Percentiles rank a stretch among this genome's conserved stretches.
These are phyloP conservation scores for Sarcophaga caerulescens DNA, from an alignment of 2,888 invertebrate species.

Conservation along the genomic window DNA sequence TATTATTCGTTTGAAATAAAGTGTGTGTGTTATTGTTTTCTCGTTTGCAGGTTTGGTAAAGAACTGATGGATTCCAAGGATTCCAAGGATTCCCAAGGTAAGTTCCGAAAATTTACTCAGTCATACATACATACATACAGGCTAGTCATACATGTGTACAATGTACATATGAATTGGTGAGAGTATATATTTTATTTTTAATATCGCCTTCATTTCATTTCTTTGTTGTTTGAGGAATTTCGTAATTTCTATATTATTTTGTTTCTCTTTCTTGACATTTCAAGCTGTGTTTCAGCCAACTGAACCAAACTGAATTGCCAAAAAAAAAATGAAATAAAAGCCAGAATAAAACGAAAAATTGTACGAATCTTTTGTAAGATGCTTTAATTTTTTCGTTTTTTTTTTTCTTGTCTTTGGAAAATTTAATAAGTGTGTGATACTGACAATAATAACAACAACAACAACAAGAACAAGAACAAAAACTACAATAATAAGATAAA, in stretches of 20 bases:
- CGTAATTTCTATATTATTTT: conserved; percentile 70
- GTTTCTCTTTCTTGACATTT: conserved; percentile 56
- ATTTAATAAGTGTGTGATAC: conserved; percentile 66
- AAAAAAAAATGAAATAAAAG: conserved; percentile 14
- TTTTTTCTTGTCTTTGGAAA: neutral
- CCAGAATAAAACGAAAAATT: too few species aligned
- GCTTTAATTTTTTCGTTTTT: conserved; percentile 14
- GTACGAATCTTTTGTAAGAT: neutral
- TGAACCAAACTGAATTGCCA: conserved; percentile 35
- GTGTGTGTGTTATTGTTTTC: conserved; percentile 20
- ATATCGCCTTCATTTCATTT: conserved; percentile 64
- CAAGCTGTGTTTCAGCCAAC: conserved; percentile 53
- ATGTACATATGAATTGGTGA: neutral
- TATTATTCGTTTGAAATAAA: neutral
- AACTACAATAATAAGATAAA: neutral
- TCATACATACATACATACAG: neutral
- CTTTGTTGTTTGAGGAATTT: conserved; percentile 61
- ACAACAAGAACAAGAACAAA: conserved; percentile 16
- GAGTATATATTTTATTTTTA: conserved; percentile 43
- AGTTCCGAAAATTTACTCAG: conserved; percentile 22
- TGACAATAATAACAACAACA: conserved; percentile 36
- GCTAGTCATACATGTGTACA: neutral
- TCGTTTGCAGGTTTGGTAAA: conserved; percentile 53
- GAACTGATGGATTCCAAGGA: conserved; percentile 62
- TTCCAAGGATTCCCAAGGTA: too few species aligned